Conservation (phyloP, 2,888 invertebrate genomes). For the Harpagoxenus sublaevis region DNA sequence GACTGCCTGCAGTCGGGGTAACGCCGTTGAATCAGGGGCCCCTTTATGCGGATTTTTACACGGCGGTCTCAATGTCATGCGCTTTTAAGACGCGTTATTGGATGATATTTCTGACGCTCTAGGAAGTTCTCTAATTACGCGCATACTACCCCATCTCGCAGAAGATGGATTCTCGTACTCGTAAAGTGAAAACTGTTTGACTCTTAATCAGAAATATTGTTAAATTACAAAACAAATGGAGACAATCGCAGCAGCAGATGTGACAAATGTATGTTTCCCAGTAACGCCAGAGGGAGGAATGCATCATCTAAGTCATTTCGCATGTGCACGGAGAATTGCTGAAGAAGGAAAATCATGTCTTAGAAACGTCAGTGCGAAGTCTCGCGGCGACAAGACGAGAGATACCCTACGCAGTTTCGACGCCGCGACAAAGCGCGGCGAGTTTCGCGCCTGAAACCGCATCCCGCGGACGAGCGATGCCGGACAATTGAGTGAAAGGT, state of each 20-base stretch:
- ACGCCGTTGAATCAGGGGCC: conserved; percentile 10
- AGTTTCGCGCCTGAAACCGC: conserved; percentile 40
- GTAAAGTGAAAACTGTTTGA: not conserved
- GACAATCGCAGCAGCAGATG: not conserved
- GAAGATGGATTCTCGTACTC: not conserved
- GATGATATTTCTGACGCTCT: not conserved
- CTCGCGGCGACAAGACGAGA: conserved; percentile 8
- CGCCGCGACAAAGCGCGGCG: conserved; percentile 18
- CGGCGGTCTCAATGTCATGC: not conserved
- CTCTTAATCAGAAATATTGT: not conserved
- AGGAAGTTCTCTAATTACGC: conserved; percentile 1
- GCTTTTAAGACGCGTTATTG: not conserved
- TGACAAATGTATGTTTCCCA: not conserved
- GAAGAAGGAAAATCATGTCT: not conserved
- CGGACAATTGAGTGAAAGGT: conserved; percentile 54
- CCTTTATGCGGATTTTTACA: conserved; percentile 13
- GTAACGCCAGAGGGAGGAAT: not conserved
- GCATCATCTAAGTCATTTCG: not conserved
- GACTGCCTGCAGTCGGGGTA: not conserved
- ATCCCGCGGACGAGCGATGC: conserved; percentile 28
- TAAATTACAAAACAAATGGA: not conserved
- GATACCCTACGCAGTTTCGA: conserved; percentile 1
- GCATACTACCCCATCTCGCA: not conserved
- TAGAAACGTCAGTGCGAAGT: not conserved
- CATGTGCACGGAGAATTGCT: not conserved